Percentiles rank a stretch among this genome's conserved stretches.
Conservation (phyloP, 2,797 vertebrate genomes). For the Loriculus beryllinus region DNA sequence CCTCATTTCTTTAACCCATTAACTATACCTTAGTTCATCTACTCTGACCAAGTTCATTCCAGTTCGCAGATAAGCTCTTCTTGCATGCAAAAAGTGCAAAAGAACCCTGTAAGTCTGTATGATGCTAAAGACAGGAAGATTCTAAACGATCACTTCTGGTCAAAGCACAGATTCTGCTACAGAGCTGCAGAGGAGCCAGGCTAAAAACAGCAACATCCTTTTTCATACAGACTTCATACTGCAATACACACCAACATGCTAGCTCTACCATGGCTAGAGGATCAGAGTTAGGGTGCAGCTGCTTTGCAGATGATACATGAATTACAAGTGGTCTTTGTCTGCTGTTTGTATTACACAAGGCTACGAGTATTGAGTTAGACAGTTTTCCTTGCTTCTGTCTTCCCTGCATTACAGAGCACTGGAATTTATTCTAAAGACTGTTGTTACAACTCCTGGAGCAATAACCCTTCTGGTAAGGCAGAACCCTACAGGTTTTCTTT, state of each 20-base stretch:
- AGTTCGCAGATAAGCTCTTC: neutral
- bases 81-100: neutral
- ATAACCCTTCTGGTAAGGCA: neutral
- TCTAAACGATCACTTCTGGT: neutral
- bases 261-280: neutral
- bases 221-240: neutral
- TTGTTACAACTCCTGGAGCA: neutral
- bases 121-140: neutral
- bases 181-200: neutral
- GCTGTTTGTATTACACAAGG: neutral
- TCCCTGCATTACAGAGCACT: neutral
- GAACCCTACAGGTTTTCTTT: neutral
- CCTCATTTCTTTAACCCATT: neutral
- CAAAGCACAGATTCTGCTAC: neutral
- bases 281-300: accelerated
- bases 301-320: neutral
- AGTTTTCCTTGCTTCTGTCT: neutral
- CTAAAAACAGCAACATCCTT: neutral
- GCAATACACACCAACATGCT: neutral
- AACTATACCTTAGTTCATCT: neutral
- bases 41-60: neutral
- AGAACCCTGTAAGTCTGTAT: neutral
- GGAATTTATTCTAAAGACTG: neutral
- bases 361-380: neutral
- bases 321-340: neutral